Conservation (phyloP, 1,140 invertebrate species). For the Adelges cooleyi region DNA sequence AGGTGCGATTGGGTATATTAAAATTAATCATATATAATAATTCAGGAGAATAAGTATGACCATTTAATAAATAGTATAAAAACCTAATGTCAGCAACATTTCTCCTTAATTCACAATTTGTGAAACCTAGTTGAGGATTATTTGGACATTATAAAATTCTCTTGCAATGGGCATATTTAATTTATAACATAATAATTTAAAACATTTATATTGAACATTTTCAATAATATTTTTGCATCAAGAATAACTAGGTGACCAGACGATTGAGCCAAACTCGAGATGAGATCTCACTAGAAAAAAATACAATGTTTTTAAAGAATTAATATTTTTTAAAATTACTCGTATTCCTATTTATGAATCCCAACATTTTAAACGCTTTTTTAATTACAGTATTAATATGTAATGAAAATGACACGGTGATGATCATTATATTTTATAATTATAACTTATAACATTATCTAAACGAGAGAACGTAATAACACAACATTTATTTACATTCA, state of each 20-base stretch:
- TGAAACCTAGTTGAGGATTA: neutral
- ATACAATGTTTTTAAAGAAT: neutral
- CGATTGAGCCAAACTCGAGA: neutral
- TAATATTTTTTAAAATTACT: neutral
- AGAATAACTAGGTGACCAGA: neutral
- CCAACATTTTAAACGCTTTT: neutral
- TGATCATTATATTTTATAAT: neutral
- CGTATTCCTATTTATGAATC: neutral
- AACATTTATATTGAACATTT: neutral
- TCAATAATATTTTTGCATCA: neutral
- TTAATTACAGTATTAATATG: neutral
- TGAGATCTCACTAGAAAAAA: neutral
- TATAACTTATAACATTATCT: neutral
- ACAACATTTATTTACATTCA: neutral
- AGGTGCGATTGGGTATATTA: neutral
- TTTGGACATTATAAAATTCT: neutral
- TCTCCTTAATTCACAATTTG: neutral
- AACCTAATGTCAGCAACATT: neutral
- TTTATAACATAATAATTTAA: neutral
- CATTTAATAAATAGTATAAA: neutral
- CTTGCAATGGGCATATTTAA: neutral
- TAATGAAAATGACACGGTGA: neutral
- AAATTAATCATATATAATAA: neutral
- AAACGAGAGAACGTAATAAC: neutral
- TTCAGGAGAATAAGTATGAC: neutral